phyloP scores from a whole-genome alignment of 2,113 vertebrate genomes.

The Equus przewalskii region DNA sequence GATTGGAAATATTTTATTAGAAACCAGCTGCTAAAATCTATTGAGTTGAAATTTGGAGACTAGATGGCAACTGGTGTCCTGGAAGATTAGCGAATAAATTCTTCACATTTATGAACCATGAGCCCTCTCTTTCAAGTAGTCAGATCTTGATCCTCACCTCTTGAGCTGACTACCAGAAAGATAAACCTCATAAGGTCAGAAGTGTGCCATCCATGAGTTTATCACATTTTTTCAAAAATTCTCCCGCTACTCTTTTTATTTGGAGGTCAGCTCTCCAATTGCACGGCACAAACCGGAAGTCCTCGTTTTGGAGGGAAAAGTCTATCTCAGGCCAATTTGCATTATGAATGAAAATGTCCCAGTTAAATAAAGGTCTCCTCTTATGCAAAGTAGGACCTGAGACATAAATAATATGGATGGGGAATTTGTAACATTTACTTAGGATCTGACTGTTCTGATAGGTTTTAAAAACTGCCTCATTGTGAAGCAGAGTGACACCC shows the following conservation, averaged over 20 bases:
- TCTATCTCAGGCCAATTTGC: neutral
- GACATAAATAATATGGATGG: neutral
- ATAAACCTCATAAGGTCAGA: neutral
- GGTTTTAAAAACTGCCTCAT: neutral
- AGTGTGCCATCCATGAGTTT: neutral
- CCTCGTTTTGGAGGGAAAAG: neutral
- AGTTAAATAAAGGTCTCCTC: slow-evolving; percentile 14
- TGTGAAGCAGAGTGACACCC: neutral
- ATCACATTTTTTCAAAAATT: neutral
- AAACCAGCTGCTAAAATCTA: neutral
- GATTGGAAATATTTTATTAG: slow-evolving; percentile 37
- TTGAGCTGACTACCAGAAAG: neutral
- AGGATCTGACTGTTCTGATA: neutral
- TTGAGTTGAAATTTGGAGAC: neutral
- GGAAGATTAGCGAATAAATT: neutral
- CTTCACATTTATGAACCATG: neutral
- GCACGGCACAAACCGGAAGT: neutral
- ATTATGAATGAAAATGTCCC: slow-evolving; percentile 22
- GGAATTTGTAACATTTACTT: slow-evolving; percentile 6
- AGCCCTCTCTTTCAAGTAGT: neutral
- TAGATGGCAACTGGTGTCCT: neutral
- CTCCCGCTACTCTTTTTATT: neutral
- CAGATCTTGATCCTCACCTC: neutral
- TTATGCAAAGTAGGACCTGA: neutral
- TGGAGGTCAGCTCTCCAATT: neutral